phyloP scores from a whole-genome alignment of 35 echinoderm and acorn worm genomes.

The Patiria miniata region DNA sequence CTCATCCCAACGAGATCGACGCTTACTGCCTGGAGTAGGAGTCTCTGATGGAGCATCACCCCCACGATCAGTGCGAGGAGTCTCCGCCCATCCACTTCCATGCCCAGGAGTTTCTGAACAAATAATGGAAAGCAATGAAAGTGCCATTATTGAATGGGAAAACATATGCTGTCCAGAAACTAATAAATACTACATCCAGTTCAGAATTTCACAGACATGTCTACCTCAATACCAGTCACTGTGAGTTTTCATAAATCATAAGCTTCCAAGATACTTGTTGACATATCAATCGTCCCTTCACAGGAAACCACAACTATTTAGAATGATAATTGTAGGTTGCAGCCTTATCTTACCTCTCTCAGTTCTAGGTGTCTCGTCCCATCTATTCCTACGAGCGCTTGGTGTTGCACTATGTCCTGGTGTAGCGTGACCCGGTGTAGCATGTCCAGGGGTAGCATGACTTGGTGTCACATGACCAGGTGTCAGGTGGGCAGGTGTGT shows the following conservation, averaged over 20 bases:
- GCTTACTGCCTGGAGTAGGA: conserved; percentile 82
- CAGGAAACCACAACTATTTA: too few species aligned
- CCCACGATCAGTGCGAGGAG: conserved; percentile 94
- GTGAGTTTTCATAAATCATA: too few species aligned
- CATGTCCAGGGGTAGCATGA: conserved; percentile 86
- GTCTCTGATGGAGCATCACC: conserved; percentile 81
- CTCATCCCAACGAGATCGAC: conserved; percentile 96
- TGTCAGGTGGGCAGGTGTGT: conserved; percentile 86
- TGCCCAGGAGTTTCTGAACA: conserved; percentile 93
- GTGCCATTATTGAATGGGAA: too few species aligned
- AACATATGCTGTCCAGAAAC: too few species aligned
- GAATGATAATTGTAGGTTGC: too few species aligned
- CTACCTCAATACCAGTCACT: too few species aligned
- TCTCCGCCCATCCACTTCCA: conserved; percentile 97
- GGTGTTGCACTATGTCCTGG: conserved; percentile 79
- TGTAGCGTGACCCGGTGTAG: conserved; percentile 86
- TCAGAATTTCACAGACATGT: too few species aligned
- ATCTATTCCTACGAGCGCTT: conserved; percentile 90
- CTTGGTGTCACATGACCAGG: conserved; percentile 87
- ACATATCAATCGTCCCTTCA: too few species aligned
- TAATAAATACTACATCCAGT: too few species aligned
- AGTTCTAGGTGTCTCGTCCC: conserved; percentile 99
- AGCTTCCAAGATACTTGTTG: too few species aligned
- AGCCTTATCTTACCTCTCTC: conserved; percentile 81
- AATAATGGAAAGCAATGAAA: background rate